Evolutionary conservation across 1,140 invertebrate genomes (phyloP), one percentile per base, ranked within the genome.

Genomic region (Octopus sinensis): DNA sequence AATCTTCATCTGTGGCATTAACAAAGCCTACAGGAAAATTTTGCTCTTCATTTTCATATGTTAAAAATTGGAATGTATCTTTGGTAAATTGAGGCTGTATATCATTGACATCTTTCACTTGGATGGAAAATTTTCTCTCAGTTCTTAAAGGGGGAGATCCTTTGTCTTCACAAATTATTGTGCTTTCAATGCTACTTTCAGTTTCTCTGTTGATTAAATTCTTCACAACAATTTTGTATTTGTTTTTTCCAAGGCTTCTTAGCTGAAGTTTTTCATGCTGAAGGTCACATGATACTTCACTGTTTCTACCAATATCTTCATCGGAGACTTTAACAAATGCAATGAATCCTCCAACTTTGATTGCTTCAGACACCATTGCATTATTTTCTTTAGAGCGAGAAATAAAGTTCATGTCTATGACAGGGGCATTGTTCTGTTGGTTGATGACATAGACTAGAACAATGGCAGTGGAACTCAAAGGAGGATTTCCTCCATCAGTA

Each of bases 331-430:
- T 92, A 4, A 98, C 92, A 89, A 94, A 94, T 17, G 95, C 91
- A 4, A 98, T 94, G 86, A 94, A 94, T 82, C 95, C 96, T 4
- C 96, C 96, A 30, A 95, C 91, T 0, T 96, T 95, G 5, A 95
- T 94, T 5, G 96, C 91, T 91, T 98, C 97, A 85, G 95, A 95
- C 7, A 98, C 91, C 4, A 96, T 96, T 87, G 96, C 95, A 90
- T 97, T 96, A 89, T 98, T 96, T 91, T 98, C 98, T 0, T 96
- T 95, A 89, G 95, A 93, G 12, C 94, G 90, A 88, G 99, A 97
- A 86, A 93, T 93, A 43, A 43, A 97, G 9, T 94, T 94, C 88
- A 98, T 97, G 82, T 94, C 94, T 79, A 98, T 97, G 53, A 95
- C 93, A 5, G 97, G 97, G 91, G 96, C 96, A 88, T 98, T 96